Percentiles rank a stretch among this genome's conserved stretches.
Evolutionary conservation across 2,888 invertebrate genomes (phyloP).

Genomic region (Pasiphila rectangulata): DNA sequence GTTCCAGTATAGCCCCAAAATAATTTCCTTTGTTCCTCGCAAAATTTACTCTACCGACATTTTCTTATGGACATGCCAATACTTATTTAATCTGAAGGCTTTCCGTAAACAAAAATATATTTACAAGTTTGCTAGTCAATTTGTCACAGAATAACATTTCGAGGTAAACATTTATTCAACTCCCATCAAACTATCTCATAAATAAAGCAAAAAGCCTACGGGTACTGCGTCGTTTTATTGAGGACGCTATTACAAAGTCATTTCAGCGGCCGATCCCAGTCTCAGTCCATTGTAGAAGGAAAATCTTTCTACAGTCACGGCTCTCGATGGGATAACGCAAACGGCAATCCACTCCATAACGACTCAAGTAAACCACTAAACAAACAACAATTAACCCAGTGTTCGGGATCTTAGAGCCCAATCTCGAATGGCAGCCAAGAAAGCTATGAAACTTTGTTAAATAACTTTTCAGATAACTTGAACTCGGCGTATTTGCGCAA

Average conservation of each 20-base stretch:
- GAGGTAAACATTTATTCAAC: conserved; percentile 43
- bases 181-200: conserved; percentile 54
- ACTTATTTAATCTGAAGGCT: conserved; percentile 14
- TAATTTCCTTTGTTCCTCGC: conserved; percentile 23
- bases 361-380: conserved; percentile 48
- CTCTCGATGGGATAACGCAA: conserved; percentile 80
- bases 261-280: conserved; percentile 71
- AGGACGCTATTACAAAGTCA: conserved; percentile 76
- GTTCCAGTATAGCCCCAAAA: conserved; percentile 51
- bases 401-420: conserved; percentile 56
- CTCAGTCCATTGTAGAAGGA: conserved; percentile 78
- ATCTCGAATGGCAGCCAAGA: conserved; percentile 65
- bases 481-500: conserved; percentile 77
- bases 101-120: not conserved
- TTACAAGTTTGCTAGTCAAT: not conserved
- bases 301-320: conserved; percentile 81
- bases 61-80: conserved; percentile 15
- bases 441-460: conserved; percentile 82
- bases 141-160: conserved; percentile 10
- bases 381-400: conserved; percentile 68
- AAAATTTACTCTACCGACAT: conserved; percentile 7
- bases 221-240: conserved; percentile 72
- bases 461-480: conserved; percentile 82
- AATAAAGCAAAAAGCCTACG: conserved; percentile 64
- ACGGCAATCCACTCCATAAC: conserved; percentile 52